Evolutionary conservation across 2,113 vertebrate species (phyloP).

Genomic region (Zapus hudsonius): DNA sequence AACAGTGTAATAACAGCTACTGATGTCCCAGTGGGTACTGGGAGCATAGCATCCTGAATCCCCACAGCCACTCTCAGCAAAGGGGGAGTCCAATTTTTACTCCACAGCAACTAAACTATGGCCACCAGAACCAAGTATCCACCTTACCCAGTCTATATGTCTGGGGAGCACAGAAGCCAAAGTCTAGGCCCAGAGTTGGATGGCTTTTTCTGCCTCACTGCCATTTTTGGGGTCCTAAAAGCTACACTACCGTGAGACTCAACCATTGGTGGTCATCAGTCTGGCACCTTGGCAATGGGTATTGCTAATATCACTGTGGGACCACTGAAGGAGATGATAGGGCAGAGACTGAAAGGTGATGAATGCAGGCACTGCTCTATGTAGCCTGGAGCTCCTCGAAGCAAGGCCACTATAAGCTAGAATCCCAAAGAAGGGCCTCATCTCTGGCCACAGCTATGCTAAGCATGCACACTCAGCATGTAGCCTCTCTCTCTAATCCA

Average conservation of each 20-base stretch:
- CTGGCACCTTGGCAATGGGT: fast-evolving
- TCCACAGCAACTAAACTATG: background rate
- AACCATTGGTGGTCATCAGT: fast-evolving
- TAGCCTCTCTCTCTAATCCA: background rate
- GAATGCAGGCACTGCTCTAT: background rate
- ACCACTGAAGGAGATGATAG: background rate
- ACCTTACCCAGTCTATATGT: background rate
- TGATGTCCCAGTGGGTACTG: fast-evolving
- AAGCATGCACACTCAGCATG: background rate
- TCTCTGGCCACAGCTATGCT: fast-evolving
- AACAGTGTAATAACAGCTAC: fast-evolving
- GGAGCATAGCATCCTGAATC: background rate
- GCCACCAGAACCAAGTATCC: background rate
- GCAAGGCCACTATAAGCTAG: background rate
- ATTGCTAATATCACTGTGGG: background rate
- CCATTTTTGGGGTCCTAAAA: background rate
- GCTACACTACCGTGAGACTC: fast-evolving
- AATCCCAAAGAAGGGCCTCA: no score
- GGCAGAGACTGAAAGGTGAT: fast-evolving
- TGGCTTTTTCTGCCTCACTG: background rate
- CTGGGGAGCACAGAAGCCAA: background rate
- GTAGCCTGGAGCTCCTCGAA: background rate
- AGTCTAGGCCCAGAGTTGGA: background rate
- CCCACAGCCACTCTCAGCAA: background rate
- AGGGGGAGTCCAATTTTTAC: fast-evolving